A percentile compares a stretch with the other conserved stretches of the same genome.
phyloP scores from a whole-genome alignment of 37 sponge, comb jelly and placozoan species.

The Theonella swinhoei region DNA sequence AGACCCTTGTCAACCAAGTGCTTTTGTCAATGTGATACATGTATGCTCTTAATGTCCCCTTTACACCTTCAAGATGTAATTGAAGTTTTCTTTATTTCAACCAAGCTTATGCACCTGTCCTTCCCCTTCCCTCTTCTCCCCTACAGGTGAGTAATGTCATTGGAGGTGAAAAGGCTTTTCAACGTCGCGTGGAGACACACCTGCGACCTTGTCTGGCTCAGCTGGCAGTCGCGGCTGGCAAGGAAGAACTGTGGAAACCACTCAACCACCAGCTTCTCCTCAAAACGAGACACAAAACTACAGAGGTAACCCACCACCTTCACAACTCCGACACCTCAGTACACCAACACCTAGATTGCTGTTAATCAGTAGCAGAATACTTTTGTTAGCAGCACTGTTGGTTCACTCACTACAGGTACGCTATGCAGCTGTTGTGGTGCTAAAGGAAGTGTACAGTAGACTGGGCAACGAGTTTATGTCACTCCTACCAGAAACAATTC shows the following conservation, averaged over 20 bases:
- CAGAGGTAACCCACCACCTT: conserved; percentile 49
- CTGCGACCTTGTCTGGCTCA: conserved; percentile 84
- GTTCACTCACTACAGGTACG: conserved; percentile 53
- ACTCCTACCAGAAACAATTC: conserved; percentile 93
- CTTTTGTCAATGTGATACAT: too few relatives aligned
- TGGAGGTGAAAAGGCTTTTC: conserved; percentile 29
- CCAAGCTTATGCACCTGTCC: too few relatives aligned
- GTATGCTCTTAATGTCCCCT: too few relatives aligned
- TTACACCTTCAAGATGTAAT: too few relatives aligned
- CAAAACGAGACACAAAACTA: conserved; percentile 59
- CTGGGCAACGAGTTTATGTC: conserved; percentile 83
- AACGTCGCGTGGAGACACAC: conserved; percentile 31
- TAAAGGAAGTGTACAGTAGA: conserved; percentile 69
- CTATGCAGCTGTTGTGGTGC: conserved; percentile 59
- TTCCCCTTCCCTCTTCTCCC: too few relatives aligned
- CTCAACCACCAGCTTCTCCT: conserved; percentile 85
- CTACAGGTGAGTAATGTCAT: conserved; percentile 41
- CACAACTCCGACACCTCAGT: not conserved
- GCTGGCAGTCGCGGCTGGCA: conserved; percentile 84
- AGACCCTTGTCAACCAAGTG: too few relatives aligned
- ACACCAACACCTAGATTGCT: too few relatives aligned
- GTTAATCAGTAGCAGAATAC: too few relatives aligned
- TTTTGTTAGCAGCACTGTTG: not conserved
- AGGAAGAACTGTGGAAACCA: conserved; percentile 83
- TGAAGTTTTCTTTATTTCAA: too few relatives aligned